Percentiles rank a stretch among this genome's conserved stretches.
Conservation (phyloP, 1,140 invertebrate species). For the Drosophila ogumai region DNA sequence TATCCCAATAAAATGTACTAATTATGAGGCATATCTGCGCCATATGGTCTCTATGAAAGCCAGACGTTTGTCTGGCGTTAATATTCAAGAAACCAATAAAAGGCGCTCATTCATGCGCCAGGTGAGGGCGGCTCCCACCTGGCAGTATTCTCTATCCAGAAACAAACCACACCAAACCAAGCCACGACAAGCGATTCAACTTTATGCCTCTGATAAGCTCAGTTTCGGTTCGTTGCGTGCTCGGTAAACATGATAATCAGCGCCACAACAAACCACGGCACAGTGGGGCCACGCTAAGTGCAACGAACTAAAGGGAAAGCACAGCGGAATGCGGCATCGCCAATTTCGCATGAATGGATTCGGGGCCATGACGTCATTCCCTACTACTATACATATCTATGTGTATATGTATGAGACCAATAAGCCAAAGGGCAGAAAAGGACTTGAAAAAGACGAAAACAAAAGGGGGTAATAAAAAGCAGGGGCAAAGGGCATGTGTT, state of each 20-base stretch:
- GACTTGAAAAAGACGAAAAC: slow-evolving; percentile 25
- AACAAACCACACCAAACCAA: slow-evolving; percentile 8
- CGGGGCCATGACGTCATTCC: slow-evolving; percentile 27
- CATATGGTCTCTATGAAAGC: slow-evolving; percentile 19
- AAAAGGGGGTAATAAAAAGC: slow-evolving; percentile 1
- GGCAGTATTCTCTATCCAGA: neutral
- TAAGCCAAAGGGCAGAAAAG: slow-evolving; percentile 47
- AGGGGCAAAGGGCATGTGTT: neutral
- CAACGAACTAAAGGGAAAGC: neutral
- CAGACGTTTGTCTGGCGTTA: slow-evolving; percentile 14
- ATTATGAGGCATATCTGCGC: slow-evolving; percentile 29
- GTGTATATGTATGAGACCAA: slow-evolving; percentile 15
- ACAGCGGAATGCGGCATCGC: slow-evolving; percentile 14
- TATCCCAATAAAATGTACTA: slow-evolving; percentile 20
- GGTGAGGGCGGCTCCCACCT: slow-evolving; percentile 4
- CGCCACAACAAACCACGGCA: slow-evolving; percentile 30
- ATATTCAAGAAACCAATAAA: slow-evolving; percentile 17
- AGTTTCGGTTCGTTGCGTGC: slow-evolving; percentile 52
- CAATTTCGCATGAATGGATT: slow-evolving; percentile 28
- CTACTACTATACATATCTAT: neutral
- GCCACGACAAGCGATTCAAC: slow-evolving; percentile 36
- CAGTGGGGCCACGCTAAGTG: slow-evolving; percentile 5
- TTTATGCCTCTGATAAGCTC: slow-evolving; percentile 29
- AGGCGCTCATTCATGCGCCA: slow-evolving; percentile 9
- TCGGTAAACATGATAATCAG: slow-evolving; percentile 50